Evolutionary conservation across 2,888 invertebrate species (phyloP).

Genomic region (Arge pagana): DNA sequence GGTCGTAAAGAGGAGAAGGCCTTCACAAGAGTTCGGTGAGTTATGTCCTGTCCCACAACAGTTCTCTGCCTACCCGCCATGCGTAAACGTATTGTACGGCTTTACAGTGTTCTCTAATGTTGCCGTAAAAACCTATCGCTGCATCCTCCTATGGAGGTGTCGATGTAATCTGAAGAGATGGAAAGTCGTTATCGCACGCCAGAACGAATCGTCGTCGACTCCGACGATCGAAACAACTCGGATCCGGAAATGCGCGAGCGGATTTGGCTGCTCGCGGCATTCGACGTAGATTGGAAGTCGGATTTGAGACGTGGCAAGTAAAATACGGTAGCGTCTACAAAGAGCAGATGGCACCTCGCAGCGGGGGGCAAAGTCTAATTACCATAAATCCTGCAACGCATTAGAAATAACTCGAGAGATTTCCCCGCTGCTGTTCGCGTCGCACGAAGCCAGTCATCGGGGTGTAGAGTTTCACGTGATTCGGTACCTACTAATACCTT

Average conservation of each 20-base stretch:
- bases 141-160: slow-evolving; percentile 46
- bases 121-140: slow-evolving; percentile 49
- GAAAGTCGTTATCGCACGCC: too few species aligned
- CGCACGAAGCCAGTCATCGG: neutral
- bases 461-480: neutral
- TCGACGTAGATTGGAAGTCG: too few species aligned
- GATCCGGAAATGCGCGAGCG: too few species aligned
- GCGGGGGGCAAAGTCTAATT: slow-evolving; percentile 1
- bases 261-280: too few species aligned
- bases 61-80: neutral
- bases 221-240: too few species aligned
- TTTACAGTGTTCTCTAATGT: slow-evolving; percentile 49
- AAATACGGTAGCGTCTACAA: slow-evolving; percentile 3
- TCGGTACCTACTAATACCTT: neutral
- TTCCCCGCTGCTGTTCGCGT: neutral
- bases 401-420: neutral
- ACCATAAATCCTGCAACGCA: neutral
- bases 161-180: slow-evolving; percentile 49
- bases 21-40: slow-evolving; percentile 43
- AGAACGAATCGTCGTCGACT: too few species aligned
- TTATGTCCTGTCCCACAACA: slow-evolving; percentile 35
- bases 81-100: slow-evolving; percentile 34
- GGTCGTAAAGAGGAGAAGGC: slow-evolving; percentile 45
- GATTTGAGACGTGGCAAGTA: slow-evolving; percentile 3
- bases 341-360: slow-evolving; percentile 2